These are phyloP conservation scores for zebrafish (Danio rerio) DNA, from an alignment of 2,113 vertebrate genomes.

Conservation along the genomic window GRCz12tu NC_133182.1:63794501-63795000, in stretches of 20 bases:
- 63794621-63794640: neutral
- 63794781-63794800: neutral
- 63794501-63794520: neutral
- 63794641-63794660: too few relatives aligned
- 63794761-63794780: too few relatives aligned
- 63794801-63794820: neutral
- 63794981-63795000: neutral
- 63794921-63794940: neutral
- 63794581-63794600: constrained; percentile 1
- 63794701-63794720: too few relatives aligned
- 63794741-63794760: too few relatives aligned
- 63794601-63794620: neutral
- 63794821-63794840: neutral
- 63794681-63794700: too few relatives aligned
- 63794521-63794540: constrained; percentile 17
- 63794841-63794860: neutral
- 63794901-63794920: neutral
- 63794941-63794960: neutral
- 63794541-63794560: neutral
- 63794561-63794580: constrained; percentile 9
- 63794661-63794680: too few relatives aligned
- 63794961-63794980: neutral
- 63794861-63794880: neutral
- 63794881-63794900: neutral
- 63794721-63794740: too few relatives aligned